phyloP scores from a whole-genome alignment of 2,113 vertebrate genomes.

The Perca schrenkii region DNA sequence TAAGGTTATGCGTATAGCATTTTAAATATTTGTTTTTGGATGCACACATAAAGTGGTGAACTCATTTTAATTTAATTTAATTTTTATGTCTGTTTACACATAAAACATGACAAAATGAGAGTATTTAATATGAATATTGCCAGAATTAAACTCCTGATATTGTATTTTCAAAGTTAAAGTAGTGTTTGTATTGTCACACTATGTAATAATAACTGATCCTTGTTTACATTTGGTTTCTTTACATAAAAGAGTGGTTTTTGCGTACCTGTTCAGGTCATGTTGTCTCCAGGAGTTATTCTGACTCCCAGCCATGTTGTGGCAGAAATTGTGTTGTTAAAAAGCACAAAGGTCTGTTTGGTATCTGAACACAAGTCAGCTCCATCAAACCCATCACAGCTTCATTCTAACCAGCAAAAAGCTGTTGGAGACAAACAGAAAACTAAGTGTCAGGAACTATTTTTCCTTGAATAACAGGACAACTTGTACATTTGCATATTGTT shows the following conservation, averaged over 20 bases:
- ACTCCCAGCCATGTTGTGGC: conserved; percentile 83
- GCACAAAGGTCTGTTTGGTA: conserved; percentile 80
- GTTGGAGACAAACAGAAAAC: conserved; percentile 31
- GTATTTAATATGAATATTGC: neutral
- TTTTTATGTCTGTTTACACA: neutral
- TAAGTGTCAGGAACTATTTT: neutral
- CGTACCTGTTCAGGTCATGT: conserved; percentile 88
- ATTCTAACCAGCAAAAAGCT: conserved; percentile 51
- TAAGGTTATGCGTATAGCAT: neutral
- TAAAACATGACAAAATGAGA: neutral
- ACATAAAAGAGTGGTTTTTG: neutral
- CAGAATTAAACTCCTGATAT: neutral
- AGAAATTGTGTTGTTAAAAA: conserved; percentile 73
- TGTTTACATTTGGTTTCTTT: neutral
- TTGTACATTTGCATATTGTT: neutral
- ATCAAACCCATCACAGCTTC: conserved; percentile 48
- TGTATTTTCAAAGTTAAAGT: neutral
- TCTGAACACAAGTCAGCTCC: conserved; percentile 57
- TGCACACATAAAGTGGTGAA: neutral
- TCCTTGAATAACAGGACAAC: neutral
- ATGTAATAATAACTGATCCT: neutral
- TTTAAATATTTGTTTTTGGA: neutral
- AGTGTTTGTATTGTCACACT: neutral
- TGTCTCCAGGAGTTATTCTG: conserved; percentile 89
- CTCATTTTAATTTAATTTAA: neutral